These are phyloP conservation scores for Dipodomys stephensi DNA, from an alignment of 2,113 vertebrate species.

Conservation along the genomic window DNA sequence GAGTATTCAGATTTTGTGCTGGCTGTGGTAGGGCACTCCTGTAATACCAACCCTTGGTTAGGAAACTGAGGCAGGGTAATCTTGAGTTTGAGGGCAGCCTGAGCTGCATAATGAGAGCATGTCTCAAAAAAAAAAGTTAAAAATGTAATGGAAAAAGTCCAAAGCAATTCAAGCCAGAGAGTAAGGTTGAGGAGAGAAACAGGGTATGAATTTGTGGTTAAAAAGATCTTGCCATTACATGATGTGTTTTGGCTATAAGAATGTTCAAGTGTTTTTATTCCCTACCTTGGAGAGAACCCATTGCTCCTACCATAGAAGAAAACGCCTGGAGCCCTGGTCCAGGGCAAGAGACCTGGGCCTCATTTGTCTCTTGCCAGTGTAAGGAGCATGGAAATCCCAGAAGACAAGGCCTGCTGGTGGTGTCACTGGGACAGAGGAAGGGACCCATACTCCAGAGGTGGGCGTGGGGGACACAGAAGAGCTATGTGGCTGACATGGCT, in stretches of 20 bases:
- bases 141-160: background rate
- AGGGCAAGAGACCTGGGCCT: background rate
- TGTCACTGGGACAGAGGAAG: background rate
- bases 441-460: no score
- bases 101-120: no score
- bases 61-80: no score
- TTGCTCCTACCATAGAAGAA: background rate
- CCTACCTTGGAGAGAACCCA: background rate
- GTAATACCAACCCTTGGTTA: no score
- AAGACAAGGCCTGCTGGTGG: background rate
- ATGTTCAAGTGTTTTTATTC: background rate
- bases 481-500: background rate
- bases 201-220: background rate
- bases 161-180: background rate
- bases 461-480: fast-evolving
- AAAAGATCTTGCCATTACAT: background rate
- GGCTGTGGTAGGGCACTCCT: no score
- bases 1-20: background rate
- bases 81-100: no score
- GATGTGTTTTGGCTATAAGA: background rate
- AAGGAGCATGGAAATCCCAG: background rate
- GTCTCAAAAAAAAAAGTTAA: background rate
- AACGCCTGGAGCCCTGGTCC: background rate
- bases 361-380: background rate
- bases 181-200: background rate